Evolutionary conservation across 1,140 invertebrate genomes (phyloP).

Genomic region (Metopolophium dirhodum): DNA sequence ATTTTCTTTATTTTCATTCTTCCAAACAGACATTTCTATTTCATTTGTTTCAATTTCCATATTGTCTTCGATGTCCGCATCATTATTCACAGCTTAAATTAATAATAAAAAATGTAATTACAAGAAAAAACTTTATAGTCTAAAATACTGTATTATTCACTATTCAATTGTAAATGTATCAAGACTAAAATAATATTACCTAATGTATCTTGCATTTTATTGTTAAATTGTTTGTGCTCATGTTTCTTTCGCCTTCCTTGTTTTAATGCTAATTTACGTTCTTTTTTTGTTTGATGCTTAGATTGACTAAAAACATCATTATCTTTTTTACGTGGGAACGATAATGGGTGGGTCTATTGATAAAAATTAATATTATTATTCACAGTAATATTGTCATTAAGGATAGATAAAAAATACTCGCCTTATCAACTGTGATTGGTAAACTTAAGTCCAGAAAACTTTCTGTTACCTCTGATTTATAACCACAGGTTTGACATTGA

Average conservation of each 20-base stretch:
- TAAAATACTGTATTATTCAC: not conserved
- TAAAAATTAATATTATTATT: not conserved
- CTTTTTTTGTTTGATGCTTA: constrained; percentile 75
- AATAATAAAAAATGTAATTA: not conserved
- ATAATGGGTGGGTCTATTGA: constrained; percentile 68
- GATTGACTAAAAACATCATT: constrained; percentile 66
- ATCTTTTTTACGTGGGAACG: constrained; percentile 63
- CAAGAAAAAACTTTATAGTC: not conserved
- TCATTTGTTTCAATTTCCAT: constrained; percentile 65
- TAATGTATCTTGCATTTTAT: constrained; percentile 39
- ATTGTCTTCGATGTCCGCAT: constrained; percentile 81
- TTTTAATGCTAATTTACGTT: constrained; percentile 70
- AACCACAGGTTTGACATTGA: constrained; percentile 85
- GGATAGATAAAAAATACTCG: constrained; percentile 44
- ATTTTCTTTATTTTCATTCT: constrained; percentile 62
- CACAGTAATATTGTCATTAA: not conserved
- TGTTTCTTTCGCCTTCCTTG: constrained; percentile 62
- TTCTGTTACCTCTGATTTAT: constrained; percentile 85
- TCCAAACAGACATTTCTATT: constrained; percentile 61
- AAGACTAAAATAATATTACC: constrained; percentile 6
- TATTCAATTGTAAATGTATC: not conserved
- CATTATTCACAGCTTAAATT: constrained; percentile 68
- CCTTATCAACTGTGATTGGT: constrained; percentile 78
- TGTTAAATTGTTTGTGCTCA: constrained; percentile 45
- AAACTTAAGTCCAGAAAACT: constrained; percentile 94